Conservation (phyloP, 2,888 invertebrate species). For the Gonocerus acuteangulatus region DNA sequence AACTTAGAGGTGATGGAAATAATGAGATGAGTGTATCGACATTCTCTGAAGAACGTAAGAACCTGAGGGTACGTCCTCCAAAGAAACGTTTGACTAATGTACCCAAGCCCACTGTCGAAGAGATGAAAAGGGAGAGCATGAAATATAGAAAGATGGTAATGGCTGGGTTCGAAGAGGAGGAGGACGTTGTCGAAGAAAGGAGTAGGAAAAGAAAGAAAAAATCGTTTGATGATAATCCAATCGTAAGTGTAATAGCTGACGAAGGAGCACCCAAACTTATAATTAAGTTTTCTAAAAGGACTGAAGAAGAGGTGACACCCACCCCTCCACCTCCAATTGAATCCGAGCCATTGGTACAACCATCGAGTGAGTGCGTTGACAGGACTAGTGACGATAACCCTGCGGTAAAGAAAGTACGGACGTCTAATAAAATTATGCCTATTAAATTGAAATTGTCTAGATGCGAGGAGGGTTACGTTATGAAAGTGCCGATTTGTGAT, state of each 20-base stretch:
- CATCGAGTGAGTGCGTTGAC: constrained; percentile 44
- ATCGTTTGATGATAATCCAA: constrained; percentile 26
- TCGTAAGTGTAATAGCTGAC: constrained; percentile 52
- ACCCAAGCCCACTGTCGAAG: constrained; percentile 66
- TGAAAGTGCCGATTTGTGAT: constrained; percentile 42
- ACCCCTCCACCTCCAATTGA: constrained; percentile 37
- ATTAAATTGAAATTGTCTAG: constrained; percentile 77
- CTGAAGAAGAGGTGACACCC: constrained; percentile 39
- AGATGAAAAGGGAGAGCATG: constrained; percentile 76
- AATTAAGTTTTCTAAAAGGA: constrained; percentile 60
- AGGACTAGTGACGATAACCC: constrained; percentile 42
- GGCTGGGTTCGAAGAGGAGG: constrained; percentile 63
- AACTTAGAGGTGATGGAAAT: constrained; percentile 60
- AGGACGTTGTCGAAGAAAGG: constrained; percentile 41
- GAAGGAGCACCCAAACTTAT: constrained; percentile 61
- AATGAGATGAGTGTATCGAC: constrained; percentile 32
- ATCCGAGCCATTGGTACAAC: constrained; percentile 39
- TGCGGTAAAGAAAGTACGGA: constrained; percentile 52
- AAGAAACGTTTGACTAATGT: constrained; percentile 62
- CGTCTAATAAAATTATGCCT: constrained; percentile 60
- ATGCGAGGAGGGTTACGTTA: constrained; percentile 64
- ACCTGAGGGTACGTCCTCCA: constrained; percentile 56
- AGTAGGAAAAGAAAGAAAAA: constrained; percentile 44
- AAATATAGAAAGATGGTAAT: constrained; percentile 75
- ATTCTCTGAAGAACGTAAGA: constrained; percentile 44